Evolutionary conservation across 2,888 invertebrate species (phyloP).

Genomic region (Operophtera brumata): DNA sequence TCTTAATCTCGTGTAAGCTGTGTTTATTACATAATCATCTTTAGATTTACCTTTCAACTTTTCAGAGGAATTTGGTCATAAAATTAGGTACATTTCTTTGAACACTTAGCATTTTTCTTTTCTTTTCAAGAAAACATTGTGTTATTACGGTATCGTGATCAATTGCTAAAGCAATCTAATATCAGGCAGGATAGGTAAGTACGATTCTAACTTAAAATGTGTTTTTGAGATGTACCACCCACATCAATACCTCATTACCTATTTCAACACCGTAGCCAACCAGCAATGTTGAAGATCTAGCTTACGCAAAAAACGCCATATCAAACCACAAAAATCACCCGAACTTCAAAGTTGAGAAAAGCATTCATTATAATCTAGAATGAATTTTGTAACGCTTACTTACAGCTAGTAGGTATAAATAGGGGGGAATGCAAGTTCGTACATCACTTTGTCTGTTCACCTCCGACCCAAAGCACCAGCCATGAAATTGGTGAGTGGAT

Average conservation of each 20-base stretch:
- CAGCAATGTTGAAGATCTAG: constrained; percentile 14
- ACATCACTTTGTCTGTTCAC: constrained; percentile 64
- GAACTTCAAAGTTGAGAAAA: constrained; percentile 62
- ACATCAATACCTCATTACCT: constrained; percentile 7
- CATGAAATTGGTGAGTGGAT: constrained; percentile 72
- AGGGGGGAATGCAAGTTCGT: constrained; percentile 44
- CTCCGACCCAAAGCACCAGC: constrained; percentile 59
- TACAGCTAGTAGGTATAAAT: constrained; percentile 55
- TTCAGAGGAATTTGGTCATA: no score
- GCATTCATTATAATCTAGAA: constrained; percentile 64
- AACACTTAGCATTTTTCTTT: no score
- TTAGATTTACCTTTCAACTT: no score
- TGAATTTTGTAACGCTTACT: constrained; percentile 63
- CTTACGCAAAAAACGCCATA: constrained; percentile 29
- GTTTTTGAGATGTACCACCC: neutral
- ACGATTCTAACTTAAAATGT: no score
- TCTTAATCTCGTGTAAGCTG: no score
- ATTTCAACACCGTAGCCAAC: constrained; percentile 17
- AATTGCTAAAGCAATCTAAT: no score
- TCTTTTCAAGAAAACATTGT: no score
- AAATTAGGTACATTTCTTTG: no score
- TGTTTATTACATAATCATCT: no score
- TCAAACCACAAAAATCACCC: constrained; percentile 50
- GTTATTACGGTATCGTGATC: no score
- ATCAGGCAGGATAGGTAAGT: no score